These are phyloP conservation scores for Calidris pugnax DNA, from an alignment of 2,113 vertebrate genomes.

Conservation along the genomic window DNA sequence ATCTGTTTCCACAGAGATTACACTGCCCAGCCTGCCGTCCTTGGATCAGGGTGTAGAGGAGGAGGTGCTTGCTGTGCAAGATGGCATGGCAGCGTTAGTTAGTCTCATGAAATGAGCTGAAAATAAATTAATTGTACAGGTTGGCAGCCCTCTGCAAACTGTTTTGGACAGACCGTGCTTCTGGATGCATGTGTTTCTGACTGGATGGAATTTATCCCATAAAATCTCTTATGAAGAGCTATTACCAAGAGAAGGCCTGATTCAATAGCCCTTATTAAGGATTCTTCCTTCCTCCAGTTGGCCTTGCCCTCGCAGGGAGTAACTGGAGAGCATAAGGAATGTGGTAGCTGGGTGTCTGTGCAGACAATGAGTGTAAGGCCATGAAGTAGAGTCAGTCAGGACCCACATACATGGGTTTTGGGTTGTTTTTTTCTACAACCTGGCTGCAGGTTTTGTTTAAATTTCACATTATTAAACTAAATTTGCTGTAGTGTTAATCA, in stretches of 20 bases:
- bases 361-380: not conserved
- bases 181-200: not conserved
- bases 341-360: not conserved
- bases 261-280: not conserved
- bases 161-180: not conserved
- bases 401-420: not conserved
- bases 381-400: not conserved
- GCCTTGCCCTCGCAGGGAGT: not conserved
- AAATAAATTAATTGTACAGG: not conserved
- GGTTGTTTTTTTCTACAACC: not conserved
- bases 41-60: not conserved
- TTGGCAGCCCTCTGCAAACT: not conserved
- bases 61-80: not conserved
- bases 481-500: not conserved
- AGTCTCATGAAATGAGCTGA: not conserved
- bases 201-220: slow-evolving; percentile 2
- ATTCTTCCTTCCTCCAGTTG: not conserved
- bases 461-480: not conserved
- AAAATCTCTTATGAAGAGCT: not conserved
- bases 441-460: not conserved
- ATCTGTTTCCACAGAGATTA: slow-evolving; percentile 36
- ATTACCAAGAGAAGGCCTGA: not conserved
- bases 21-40: not conserved
- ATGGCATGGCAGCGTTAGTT: not conserved
- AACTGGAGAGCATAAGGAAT: not conserved